phyloP scores from a whole-genome alignment of 2,113 vertebrate genomes.

The Alexandromys fortis region DNA sequence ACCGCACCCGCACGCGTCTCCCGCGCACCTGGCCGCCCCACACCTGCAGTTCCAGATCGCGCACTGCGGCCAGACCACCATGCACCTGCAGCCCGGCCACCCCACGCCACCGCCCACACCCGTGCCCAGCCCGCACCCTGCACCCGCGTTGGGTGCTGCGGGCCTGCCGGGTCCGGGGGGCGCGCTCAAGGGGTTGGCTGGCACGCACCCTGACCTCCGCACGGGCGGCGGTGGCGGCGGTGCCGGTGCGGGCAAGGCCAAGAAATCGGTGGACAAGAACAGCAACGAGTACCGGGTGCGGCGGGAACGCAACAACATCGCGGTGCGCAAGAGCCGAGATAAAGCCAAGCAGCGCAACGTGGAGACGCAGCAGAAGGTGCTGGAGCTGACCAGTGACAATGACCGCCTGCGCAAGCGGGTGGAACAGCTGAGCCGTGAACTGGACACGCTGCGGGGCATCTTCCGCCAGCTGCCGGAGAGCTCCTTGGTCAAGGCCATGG shows the following conservation, averaged over 20 bases:
- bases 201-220: slow-evolving; percentile 74
- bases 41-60: slow-evolving; percentile 98
- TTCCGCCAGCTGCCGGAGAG: slow-evolving; percentile 97
- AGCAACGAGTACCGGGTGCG: slow-evolving; percentile 96
- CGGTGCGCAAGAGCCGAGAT: slow-evolving; percentile 97
- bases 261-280: slow-evolving; percentile 96
- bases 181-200: slow-evolving; percentile 83
- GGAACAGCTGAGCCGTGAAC: slow-evolving; percentile 96
- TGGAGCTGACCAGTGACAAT: slow-evolving; percentile 95
- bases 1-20: slow-evolving; percentile 94
- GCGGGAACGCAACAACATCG: slow-evolving; percentile 98
- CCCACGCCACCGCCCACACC: slow-evolving; percentile 98
- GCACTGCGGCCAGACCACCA: slow-evolving; percentile 97
- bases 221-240: slow-evolving; percentile 74
- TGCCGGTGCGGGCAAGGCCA: slow-evolving; percentile 87
- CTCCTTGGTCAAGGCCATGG: slow-evolving; percentile 94
- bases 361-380: slow-evolving; percentile 98
- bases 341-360: slow-evolving; percentile 98
- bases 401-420: slow-evolving; percentile 96
- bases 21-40: slow-evolving; percentile 88
- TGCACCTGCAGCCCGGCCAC: slow-evolving; percentile 97
- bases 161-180: slow-evolving; percentile 76
- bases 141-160: slow-evolving; percentile 76
- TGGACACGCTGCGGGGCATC: slow-evolving; percentile 97
- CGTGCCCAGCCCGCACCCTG: slow-evolving; percentile 93